phyloP scores from a whole-genome alignment of 2,888 invertebrate species.

The Acronicta psi region DNA sequence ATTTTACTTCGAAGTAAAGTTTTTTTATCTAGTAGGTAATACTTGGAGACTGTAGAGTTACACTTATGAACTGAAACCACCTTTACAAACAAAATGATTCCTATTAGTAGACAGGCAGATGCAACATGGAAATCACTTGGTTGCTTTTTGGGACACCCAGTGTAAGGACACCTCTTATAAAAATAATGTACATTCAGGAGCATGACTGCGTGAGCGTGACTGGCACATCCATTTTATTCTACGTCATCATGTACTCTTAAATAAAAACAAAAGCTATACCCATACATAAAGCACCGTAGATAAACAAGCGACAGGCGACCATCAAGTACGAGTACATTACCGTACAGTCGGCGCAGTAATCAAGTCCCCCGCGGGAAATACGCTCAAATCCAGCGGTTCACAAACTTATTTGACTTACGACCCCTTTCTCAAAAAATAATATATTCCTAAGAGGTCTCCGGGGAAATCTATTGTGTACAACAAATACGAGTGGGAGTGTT shows the following conservation, averaged over 20 bases:
- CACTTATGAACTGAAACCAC: too few relatives aligned
- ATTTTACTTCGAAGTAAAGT: too few relatives aligned
- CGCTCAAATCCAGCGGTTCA: conserved; percentile 54
- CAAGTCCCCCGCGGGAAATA: conserved; percentile 67
- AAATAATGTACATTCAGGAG: too few relatives aligned
- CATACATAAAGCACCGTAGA: background rate
- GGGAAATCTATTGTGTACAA: conserved; percentile 52
- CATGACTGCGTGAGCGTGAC: too few relatives aligned
- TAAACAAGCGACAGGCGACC: conserved; percentile 9
- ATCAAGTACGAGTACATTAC: conserved; percentile 33
- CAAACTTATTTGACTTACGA: conserved; percentile 56
- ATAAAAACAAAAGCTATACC: background rate
- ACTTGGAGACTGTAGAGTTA: too few relatives aligned
- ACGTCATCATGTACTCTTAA: background rate
- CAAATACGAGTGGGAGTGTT: conserved; percentile 41
- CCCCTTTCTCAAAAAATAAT: conserved; percentile 52
- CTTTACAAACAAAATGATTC: too few relatives aligned
- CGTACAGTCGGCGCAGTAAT: conserved; percentile 38
- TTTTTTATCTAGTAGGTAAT: too few relatives aligned
- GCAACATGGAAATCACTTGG: too few relatives aligned
- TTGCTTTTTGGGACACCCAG: too few relatives aligned
- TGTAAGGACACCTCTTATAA: too few relatives aligned
- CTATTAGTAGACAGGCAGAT: too few relatives aligned
- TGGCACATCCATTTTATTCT: background rate
- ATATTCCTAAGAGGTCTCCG: conserved; percentile 49